Evolutionary conservation across 2,888 invertebrate genomes (phyloP).

Genomic region (Ryuthela nishihirai): DNA sequence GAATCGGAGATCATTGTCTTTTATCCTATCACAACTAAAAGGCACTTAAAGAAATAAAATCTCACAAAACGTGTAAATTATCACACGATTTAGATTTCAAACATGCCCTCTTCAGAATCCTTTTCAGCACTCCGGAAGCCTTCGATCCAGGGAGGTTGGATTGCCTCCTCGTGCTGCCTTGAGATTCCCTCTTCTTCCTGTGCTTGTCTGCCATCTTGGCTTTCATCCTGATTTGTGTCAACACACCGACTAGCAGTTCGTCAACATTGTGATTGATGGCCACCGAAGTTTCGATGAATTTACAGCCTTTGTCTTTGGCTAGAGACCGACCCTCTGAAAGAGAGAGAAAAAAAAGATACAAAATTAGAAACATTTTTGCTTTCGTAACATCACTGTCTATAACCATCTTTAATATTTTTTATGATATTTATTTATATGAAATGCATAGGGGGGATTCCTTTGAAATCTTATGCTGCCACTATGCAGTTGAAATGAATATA

Average conservation of each 20-base stretch:
- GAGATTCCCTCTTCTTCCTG: conserved; percentile 12
- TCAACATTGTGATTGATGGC: conserved; percentile 96
- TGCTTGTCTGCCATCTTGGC: conserved; percentile 37
- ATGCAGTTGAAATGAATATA: no score
- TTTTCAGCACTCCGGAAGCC: conserved; percentile 74
- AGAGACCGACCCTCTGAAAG: conserved; percentile 85
- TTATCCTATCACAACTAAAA: no score
- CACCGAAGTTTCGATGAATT: conserved; percentile 93
- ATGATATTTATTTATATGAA: no score
- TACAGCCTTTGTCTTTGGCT: conserved; percentile 84
- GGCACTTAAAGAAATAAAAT: no score
- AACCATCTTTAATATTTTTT: no score
- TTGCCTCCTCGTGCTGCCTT: conserved; percentile 4
- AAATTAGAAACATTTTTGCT: no score
- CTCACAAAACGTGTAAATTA: conserved; percentile 55
- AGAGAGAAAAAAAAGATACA: no score
- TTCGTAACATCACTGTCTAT: no score
- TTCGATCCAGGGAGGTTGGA: conserved; percentile 50
- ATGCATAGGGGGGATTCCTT: no score
- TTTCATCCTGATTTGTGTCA: conserved; percentile 85
- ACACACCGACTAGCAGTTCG: conserved; percentile 86
- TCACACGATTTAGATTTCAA: conserved; percentile 56
- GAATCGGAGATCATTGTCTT: no score
- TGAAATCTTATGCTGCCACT: no score
- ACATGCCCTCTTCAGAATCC: conserved; percentile 63